These are phyloP conservation scores for Dolichopus griseipennis DNA, from an alignment of 2,888 invertebrate genomes.

Conservation along the genomic window DNA sequence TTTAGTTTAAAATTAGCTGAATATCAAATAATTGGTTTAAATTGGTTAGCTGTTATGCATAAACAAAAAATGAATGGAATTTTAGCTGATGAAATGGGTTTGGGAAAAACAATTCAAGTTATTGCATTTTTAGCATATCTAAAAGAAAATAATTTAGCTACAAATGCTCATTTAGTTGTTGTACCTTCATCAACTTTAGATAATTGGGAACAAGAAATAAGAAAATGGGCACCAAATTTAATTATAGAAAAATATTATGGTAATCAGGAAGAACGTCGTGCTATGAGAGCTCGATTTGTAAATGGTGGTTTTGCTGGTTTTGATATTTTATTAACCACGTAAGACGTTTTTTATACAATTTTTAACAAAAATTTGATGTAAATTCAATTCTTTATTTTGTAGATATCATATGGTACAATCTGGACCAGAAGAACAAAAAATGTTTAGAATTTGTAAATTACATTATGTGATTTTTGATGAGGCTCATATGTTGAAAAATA, in stretches of 20 bases:
- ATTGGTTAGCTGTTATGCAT: constrained; percentile 87
- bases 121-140: constrained; percentile 85
- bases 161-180: constrained; percentile 81
- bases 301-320: constrained; percentile 61
- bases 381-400: constrained; percentile 12
- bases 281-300: constrained; percentile 66
- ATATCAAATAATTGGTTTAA: constrained; percentile 82
- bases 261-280: constrained; percentile 70
- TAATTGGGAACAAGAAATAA: constrained; percentile 74
- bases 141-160: constrained; percentile 64
- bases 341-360: constrained; percentile 44
- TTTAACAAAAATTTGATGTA: not conserved
- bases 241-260: constrained; percentile 86
- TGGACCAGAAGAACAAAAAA: constrained; percentile 79
- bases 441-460: constrained; percentile 79
- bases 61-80: constrained; percentile 87
- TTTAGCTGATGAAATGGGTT: constrained; percentile 94
- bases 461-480: constrained; percentile 95
- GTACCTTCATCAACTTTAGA: constrained; percentile 95
- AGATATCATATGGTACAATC: constrained; percentile 50
- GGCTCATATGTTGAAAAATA: constrained; percentile 97
- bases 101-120: constrained; percentile 91
- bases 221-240: constrained; percentile 67
- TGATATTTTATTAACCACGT: constrained; percentile 86
- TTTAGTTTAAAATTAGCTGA: constrained; percentile 66